Evolutionary conservation across 2,797 vertebrate genomes (phyloP).

Genomic region (Melanotaenia parkinsoni): DNA sequence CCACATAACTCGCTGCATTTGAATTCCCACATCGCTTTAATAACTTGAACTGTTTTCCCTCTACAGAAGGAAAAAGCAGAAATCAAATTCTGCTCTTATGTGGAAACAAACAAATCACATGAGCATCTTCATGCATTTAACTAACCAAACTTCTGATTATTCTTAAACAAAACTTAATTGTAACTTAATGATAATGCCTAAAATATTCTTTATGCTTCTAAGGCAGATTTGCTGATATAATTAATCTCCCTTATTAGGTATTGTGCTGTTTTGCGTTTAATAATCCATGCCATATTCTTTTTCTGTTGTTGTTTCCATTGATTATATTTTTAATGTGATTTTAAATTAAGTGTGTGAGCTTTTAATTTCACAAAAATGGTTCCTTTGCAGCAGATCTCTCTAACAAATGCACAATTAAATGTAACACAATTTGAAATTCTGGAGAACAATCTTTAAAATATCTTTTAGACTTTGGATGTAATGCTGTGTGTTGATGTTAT

Average conservation of each 20-base stretch:
- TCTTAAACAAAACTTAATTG: conserved; percentile 7
- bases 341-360: not conserved
- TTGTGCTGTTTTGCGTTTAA: not conserved
- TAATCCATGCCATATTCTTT: not conserved
- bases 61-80: conserved; percentile 23
- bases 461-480: not conserved
- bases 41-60: conserved; percentile 14
- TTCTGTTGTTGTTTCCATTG: not conserved
- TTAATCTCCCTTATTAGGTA: not conserved
- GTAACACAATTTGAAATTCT: not conserved
- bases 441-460: not conserved
- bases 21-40: conserved; percentile 33
- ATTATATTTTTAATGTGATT: not conserved
- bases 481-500: not conserved
- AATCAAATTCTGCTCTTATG: conserved; percentile 10
- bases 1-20: conserved; percentile 44
- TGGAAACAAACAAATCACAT: conserved; percentile 10
- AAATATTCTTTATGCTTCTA: not conserved
- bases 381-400: not conserved
- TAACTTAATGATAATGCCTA: not conserved
- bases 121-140: conserved; percentile 7
- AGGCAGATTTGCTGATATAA: not conserved
- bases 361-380: not conserved
- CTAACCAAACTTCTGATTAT: not conserved
- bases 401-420: not conserved